phyloP scores from a whole-genome alignment of 2,797 vertebrate genomes.

The Cyprinodon diabolis region DNA sequence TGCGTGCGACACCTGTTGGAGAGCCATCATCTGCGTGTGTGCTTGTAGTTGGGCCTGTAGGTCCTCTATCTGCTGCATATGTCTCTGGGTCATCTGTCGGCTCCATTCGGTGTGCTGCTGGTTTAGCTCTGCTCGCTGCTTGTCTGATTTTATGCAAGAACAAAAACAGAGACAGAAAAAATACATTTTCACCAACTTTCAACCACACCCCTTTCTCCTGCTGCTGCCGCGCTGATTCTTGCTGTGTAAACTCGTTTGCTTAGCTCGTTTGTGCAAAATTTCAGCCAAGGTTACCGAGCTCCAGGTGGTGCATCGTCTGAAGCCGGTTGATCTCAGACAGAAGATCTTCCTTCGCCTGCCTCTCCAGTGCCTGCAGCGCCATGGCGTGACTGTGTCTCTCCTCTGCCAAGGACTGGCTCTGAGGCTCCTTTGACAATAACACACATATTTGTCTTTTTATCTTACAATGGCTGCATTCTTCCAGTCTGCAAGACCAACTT shows the following conservation, averaged over 20 bases:
- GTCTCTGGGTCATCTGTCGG: conserved; percentile 84
- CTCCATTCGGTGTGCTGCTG: conserved; percentile 87
- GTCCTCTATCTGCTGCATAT: conserved; percentile 89
- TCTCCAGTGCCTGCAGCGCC: conserved; percentile 85
- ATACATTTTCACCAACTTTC: conserved; percentile 22
- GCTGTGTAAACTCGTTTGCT: conserved; percentile 36
- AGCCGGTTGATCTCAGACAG: conserved; percentile 84
- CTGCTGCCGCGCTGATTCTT: conserved; percentile 72
- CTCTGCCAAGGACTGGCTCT: conserved; percentile 78
- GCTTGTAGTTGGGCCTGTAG: conserved; percentile 85
- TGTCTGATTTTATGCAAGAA: conserved; percentile 74
- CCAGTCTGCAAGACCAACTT: conserved; percentile 6
- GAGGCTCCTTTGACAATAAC: conserved; percentile 75
- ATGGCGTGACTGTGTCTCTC: conserved; percentile 81
- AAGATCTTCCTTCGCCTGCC: conserved; percentile 85
- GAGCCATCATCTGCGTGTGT: conserved; percentile 83
- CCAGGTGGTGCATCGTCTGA: conserved; percentile 85
- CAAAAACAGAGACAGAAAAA: conserved; percentile 45
- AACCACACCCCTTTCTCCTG: conserved; percentile 63
- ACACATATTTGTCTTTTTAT: conserved; percentile 10
- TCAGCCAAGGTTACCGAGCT: conserved; percentile 76
- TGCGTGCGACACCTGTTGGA: conserved; percentile 77
- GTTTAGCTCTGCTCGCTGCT: conserved; percentile 87
- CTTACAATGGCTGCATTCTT: conserved; percentile 17
- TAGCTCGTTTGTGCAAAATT: conserved; percentile 27